Evolutionary conservation across 2,113 vertebrate species (phyloP), one percentile per base, ranked within the genome.

Genomic region (Tetrax tetrax): DNA sequence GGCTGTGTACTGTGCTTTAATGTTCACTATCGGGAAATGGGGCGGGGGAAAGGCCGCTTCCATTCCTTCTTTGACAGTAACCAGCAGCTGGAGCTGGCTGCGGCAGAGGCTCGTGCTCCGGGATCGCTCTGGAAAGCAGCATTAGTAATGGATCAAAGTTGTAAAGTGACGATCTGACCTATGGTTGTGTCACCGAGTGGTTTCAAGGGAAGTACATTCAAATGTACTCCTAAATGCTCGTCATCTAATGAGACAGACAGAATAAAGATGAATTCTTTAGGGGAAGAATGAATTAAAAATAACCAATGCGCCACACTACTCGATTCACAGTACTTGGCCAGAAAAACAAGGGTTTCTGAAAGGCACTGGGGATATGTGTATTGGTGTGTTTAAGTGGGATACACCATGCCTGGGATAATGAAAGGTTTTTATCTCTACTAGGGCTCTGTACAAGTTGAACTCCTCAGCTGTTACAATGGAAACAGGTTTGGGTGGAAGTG

Each of bases 111-210:
- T 47, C 60, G 47, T 71, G 83, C 89, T 63, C 15, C 51, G 89
- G 78, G 64, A 78, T 95, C 89, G 81, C 64, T 43, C 72, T 87
- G 80, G 72, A 87, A 95, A 94, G 59, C 60, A 91, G 64, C 95
- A 77, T 89, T 93, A 66, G 80, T 43, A 38, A 71, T 24, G 43
- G 72, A 93, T 70, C 5, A 3, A 47, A 90, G 76, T 22, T 59
- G 31, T 66, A 3, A 50, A 86, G 86, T 66, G 92, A 29, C 14
- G 45, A 72, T 76, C 85, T 83, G 88, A 90, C 66, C 75, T 53
- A 2, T 27, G 76, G 63, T 31, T 47, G 22, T 81, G 56, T 60
- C 74, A 68, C 60, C 0, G 1, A 59, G 33, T 2, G 0, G 72
- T 76, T 86, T 31, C 41, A 90, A 76, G 70, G 53, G 35, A 65